phyloP scores from a whole-genome alignment of 1,140 invertebrate species.

The Bombus polaris region DNA sequence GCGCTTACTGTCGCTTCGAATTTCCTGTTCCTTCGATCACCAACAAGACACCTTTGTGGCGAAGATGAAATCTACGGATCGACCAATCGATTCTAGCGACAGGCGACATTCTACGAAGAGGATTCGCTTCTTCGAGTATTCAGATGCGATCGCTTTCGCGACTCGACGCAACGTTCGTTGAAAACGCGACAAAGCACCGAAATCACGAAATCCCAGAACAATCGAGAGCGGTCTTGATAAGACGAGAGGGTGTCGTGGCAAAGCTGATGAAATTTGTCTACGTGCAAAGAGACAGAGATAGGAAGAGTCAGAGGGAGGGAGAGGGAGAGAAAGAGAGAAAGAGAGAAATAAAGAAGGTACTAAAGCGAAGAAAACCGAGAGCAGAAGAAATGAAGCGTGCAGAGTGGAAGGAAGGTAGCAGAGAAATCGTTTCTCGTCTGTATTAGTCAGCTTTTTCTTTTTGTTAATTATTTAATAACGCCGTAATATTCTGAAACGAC shows the following conservation, averaged over 20 bases:
- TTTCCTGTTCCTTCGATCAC: neutral
- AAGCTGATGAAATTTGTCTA: neutral
- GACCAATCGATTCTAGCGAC: neutral
- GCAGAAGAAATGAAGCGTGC: neutral
- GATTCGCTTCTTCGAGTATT: slow-evolving; percentile 10
- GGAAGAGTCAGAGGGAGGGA: too few species aligned
- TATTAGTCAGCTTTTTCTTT: neutral
- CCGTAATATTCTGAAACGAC: slow-evolving; percentile 7
- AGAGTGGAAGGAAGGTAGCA: neutral
- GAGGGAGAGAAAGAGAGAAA: neutral
- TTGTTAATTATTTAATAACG: slow-evolving; percentile 32
- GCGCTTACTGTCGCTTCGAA: neutral
- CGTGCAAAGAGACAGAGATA: neutral
- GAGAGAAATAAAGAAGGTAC: neutral
- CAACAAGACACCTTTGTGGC: slow-evolving; percentile 5
- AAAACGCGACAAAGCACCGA: neutral
- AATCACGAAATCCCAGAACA: slow-evolving; percentile 1
- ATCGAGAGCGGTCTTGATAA: neutral
- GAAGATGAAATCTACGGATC: slow-evolving; percentile 7
- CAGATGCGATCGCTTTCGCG: slow-evolving; percentile 17
- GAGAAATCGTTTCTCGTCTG: neutral
- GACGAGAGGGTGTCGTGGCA: neutral
- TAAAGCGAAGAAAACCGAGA: neutral
- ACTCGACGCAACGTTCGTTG: neutral
- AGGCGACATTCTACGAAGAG: neutral